These are phyloP conservation scores for Phalangium opilio DNA, from an alignment of 2,888 invertebrate genomes.

Conservation along the genomic window DNA sequence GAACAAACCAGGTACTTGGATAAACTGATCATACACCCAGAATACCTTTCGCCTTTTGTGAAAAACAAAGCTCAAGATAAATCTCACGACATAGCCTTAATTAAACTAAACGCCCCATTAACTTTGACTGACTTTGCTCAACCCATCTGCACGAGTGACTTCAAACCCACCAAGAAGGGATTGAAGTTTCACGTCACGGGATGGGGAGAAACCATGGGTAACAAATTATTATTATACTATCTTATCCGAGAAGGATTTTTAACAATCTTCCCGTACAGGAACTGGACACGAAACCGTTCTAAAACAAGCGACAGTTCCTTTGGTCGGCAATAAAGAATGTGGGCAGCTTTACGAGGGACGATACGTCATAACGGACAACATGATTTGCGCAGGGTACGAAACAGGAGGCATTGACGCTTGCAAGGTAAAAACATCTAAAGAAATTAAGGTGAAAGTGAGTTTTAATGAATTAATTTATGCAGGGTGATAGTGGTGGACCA, in stretches of 20 bases:
- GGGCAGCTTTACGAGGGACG: conserved; percentile 5
- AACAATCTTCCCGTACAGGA: conserved; percentile 2
- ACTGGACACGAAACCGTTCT: conserved; percentile 11
- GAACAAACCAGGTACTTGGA: conserved; percentile 13
- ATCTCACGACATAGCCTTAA: conserved; percentile 14
- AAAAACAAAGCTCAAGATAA: conserved; percentile 19
- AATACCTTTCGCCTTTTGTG: conserved; percentile 2
- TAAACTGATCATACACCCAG: conserved; percentile 12
- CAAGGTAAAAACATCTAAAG: conserved; percentile 4
- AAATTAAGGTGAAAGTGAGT: no score
- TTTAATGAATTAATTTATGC: conserved; percentile 12
- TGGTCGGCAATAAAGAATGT: conserved; percentile 10
- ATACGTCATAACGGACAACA: conserved; percentile 2
- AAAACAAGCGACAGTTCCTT: conserved; percentile 17
- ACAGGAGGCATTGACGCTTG: conserved; percentile 16
- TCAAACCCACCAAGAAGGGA: conserved; percentile 13
- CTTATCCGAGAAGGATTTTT: background rate
- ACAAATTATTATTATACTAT: background rate
- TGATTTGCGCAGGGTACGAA: conserved; percentile 15
- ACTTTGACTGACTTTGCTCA: conserved; percentile 6
- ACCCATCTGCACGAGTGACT: conserved; percentile 16
- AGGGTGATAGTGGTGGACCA: conserved; percentile 18
- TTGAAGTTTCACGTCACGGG: conserved; percentile 24
- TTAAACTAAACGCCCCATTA: conserved; percentile 14
- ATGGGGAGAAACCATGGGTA: conserved; percentile 23